Evolutionary conservation across 2,888 invertebrate species (phyloP).

Genomic region (Nephrocerus scutellatus): DNA sequence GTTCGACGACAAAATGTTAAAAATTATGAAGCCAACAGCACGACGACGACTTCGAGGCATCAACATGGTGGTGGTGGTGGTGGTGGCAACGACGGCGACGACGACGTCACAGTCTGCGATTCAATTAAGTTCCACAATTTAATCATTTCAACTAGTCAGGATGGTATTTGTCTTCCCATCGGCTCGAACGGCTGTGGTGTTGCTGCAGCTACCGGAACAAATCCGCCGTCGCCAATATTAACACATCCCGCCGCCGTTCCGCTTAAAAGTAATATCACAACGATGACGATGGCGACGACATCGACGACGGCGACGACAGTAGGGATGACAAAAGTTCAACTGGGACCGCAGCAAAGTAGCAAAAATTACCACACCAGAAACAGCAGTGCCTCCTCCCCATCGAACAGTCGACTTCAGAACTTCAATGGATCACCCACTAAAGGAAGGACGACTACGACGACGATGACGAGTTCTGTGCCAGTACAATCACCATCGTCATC

Average conservation of each 20-base stretch:
- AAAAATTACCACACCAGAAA: too few species aligned
- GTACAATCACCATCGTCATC: too few species aligned
- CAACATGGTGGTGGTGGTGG: conserved; percentile 12
- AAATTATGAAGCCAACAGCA: conserved; percentile 2
- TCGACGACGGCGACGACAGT: not conserved
- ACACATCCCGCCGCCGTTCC: conserved; percentile 10
- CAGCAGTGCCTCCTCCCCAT: too few species aligned
- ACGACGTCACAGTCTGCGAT: conserved; percentile 3
- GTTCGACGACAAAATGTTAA: conserved; percentile 48
- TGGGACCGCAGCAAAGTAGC: too few species aligned
- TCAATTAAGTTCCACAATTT: conserved; percentile 2
- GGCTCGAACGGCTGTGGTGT: conserved; percentile 13
- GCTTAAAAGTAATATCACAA: conserved; percentile 1
- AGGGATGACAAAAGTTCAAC: not conserved
- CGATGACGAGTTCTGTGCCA: too few species aligned
- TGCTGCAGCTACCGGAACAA: too few species aligned
- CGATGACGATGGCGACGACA: conserved; percentile 23
- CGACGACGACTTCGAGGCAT: not conserved
- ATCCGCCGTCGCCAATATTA: conserved; percentile 4
- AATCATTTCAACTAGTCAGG: conserved; percentile 10
- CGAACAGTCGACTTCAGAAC: too few species aligned
- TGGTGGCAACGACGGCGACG: conserved; percentile 19
- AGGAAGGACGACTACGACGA: too few species aligned
- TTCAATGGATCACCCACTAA: too few species aligned
- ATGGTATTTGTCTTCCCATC: conserved; percentile 8